phyloP scores from a whole-genome alignment of 2,888 invertebrate genomes.

The Serrognathus titanus region DNA sequence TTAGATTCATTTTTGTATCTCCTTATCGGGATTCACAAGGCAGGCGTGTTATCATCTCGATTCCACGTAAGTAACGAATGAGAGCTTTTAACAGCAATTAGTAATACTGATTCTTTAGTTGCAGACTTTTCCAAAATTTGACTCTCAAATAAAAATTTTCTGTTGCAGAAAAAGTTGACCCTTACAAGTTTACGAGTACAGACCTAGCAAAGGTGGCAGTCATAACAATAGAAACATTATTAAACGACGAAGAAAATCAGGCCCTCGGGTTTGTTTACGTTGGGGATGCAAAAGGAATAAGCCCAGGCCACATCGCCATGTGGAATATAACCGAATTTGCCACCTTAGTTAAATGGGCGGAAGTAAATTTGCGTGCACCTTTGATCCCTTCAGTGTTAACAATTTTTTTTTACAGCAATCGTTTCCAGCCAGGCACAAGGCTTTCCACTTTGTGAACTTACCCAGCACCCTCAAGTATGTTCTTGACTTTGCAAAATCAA shows the following conservation, averaged over 20 bases:
- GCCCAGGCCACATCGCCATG: constrained; percentile 63
- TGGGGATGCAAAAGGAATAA: constrained; percentile 62
- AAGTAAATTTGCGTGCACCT: constrained; percentile 48
- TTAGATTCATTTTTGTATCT: constrained; percentile 69
- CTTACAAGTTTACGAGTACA: constrained; percentile 60
- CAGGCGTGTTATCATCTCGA: constrained; percentile 64
- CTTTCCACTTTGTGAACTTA: constrained; percentile 68
- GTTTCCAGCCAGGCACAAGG: constrained; percentile 75
- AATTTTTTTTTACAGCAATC: constrained; percentile 59
- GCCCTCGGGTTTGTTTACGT: constrained; percentile 72
- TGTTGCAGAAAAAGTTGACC: constrained; percentile 62
- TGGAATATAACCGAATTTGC: constrained; percentile 74
- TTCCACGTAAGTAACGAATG: constrained; percentile 26
- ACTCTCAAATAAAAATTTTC: not conserved
- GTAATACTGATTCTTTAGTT: too few species aligned
- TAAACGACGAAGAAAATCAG: constrained; percentile 74
- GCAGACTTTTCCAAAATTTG: not conserved
- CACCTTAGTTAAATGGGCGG: constrained; percentile 69
- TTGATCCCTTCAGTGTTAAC: too few species aligned
- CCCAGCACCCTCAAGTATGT: constrained; percentile 71
- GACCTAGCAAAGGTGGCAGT: constrained; percentile 70
- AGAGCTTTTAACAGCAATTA: too few species aligned
- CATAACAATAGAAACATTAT: constrained; percentile 69
- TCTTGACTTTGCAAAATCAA: constrained; percentile 67
- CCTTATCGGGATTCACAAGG: constrained; percentile 71